These are phyloP conservation scores for Nasonia giraulti DNA, from an alignment of 1,140 invertebrate species.

Conservation along the genomic window DNA sequence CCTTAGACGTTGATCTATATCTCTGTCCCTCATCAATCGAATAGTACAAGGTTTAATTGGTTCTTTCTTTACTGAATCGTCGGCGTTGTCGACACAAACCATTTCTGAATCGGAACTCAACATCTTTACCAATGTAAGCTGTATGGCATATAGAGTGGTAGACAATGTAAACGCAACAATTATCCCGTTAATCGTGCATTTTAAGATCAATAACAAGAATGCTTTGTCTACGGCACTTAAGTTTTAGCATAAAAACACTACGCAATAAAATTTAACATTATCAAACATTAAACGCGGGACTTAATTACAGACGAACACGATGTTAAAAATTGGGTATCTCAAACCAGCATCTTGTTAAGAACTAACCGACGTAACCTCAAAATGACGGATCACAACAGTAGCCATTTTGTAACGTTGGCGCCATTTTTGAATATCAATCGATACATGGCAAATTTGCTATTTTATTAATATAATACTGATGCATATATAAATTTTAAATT, in stretches of 20 bases:
- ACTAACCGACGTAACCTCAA: conserved; percentile 49
- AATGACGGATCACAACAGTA: conserved; percentile 46
- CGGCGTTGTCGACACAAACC: conserved; percentile 39
- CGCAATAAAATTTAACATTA: conserved; percentile 40
- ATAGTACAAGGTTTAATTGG: conserved; percentile 66
- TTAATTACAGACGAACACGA: conserved; percentile 35
- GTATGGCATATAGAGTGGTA: conserved; percentile 38
- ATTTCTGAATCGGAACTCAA: conserved; percentile 47
- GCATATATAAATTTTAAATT: too few species aligned
- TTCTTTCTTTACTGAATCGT: conserved; percentile 44
- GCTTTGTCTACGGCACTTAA: background rate
- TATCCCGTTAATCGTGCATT: conserved; percentile 25
- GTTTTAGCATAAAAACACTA: conserved; percentile 6
- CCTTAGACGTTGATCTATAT: conserved; percentile 65
- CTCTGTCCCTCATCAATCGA: conserved; percentile 65
- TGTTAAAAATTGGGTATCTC: conserved; percentile 21
- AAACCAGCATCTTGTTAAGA: conserved; percentile 45
- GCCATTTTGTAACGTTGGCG: conserved; percentile 35
- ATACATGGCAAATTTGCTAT: too few species aligned
- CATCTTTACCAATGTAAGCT: conserved; percentile 46
- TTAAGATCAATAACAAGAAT: conserved; percentile 25
- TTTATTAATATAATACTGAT: too few species aligned
- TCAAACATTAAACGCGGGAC: conserved; percentile 31
- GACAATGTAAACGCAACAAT: conserved; percentile 36
- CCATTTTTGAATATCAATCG: conserved; percentile 43